Base-by-base conservation (phyloP, 2,888 invertebrate genomes). In the Spatulosminthurus flaviceps region DNA sequence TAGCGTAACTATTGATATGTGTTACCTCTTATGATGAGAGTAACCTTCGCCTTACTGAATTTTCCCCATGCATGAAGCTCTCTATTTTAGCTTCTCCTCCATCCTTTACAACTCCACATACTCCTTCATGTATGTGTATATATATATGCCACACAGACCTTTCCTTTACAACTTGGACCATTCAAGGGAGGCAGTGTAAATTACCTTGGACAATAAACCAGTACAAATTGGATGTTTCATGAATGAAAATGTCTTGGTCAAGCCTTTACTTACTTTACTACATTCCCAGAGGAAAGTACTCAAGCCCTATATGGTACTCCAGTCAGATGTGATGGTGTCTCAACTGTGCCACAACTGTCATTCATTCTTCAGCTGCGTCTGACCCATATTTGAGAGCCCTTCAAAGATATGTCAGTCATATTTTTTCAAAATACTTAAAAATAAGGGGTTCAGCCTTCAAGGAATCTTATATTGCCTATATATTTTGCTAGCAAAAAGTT, bases 221-320 rank as follows among this genome's bases (percentile, higher is more conserved):
- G 67, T 66, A 76, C 76, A 76, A 76, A 76, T 76, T 76, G 76
- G 66, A 22, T 19, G 41, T 70, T 70, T 66, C 26, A 29, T 66
- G 66, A 75, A 76, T 67, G 51, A 76, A 69, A 66, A 43, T 9
- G 66, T 21, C 34, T 29, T 41, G 42, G 75, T 76, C 76, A 76
- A 76, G 43, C 70, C 70, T 29, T 70, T n/a, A 7, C 13, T 29
- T n/a, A 69, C n/a, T 22, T 28, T 29, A 19, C 41, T 28, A 41
- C 2, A 19, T 7, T 22, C 19, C 21, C 13, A 29, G 7, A 2
- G 41, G 19, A 41, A 22, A 71, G 41, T 42, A 71, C 41, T 11
- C 21, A 21, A n/a, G 29, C 4, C 29, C 60, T 21, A 4, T 24
- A 34, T 34, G 34, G 34, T 9, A 34, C 34, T 34, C n/a, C n/a